Base-by-base conservation (phyloP, 2,888 invertebrate genomes). In the Clistopyga incitator region DNA sequence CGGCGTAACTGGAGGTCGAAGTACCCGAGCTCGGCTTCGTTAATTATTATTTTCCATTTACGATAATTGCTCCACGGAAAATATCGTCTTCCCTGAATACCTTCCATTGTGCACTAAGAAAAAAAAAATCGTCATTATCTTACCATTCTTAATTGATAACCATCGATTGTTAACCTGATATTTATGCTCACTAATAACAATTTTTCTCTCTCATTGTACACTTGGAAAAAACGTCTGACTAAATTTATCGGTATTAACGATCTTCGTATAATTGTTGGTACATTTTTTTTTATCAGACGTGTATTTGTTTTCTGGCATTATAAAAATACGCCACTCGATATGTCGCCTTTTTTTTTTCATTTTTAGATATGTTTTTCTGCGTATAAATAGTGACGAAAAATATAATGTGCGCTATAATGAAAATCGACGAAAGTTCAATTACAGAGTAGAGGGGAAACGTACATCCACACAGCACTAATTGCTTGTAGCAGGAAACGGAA, bases 401-500 rank as follows among this genome's bases (percentile, higher is more conserved):
- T 50, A 50, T 61, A 65, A 72, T 56, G 52, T 56, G 42, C n/a
- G 59, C 18, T 68, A 68, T 70, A 84, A 84, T 84, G 78, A 81
- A 81, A 84, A 84, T 84, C 84, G 84, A 84, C 84, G 84, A 84
- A 81, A 84, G 81, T 81, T 81, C 64, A 78, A 84, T 84, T 84
- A 84, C 78, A 75, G 67, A 42, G 71, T 64, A 38, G 10, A 38
- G 61, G 34, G 52, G 23, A 52, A 65, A 64, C 45, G 68, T 71
- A 75, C 71, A 75, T 82, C 47, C 59, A 77, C 82, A 72, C 61
- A 77, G 85, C 86, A 86, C 85, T 90, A 89, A 90, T 90, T 90
- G 88, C 82, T 88, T 72, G 78, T 82, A 83, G 79, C 87, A 87
- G 87, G 87, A 87, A 87, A 82, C 78, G 78, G 84, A 84, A 85